phyloP scores from a whole-genome alignment of 2,888 invertebrate species.

The Chrysolina oricalcia region DNA sequence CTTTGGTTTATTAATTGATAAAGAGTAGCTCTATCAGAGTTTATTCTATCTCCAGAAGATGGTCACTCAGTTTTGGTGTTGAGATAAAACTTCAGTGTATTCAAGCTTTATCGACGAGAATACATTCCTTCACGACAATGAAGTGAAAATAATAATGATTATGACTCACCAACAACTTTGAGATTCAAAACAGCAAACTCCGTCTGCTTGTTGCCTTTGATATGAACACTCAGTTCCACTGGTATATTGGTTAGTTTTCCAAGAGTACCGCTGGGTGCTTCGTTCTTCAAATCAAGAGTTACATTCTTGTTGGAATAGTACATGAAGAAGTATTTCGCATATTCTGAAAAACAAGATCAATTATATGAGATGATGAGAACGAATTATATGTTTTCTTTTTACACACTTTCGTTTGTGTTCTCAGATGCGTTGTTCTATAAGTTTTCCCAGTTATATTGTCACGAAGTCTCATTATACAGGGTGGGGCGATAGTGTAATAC shows the following conservation, averaged over 20 bases:
- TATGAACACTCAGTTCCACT: constrained; percentile 26
- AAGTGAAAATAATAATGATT: background rate
- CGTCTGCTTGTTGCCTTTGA: constrained; percentile 17
- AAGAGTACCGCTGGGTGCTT: constrained; percentile 16
- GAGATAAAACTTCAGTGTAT: no score
- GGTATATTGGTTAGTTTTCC: constrained; percentile 13
- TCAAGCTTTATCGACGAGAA: no score
- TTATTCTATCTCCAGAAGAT: no score
- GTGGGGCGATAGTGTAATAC: no score
- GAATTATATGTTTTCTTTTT: background rate
- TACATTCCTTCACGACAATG: no score
- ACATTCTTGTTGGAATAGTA: constrained; percentile 40
- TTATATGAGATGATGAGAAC: background rate
- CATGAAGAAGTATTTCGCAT: constrained; percentile 37
- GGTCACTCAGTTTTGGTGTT: no score
- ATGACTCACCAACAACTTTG: constrained; percentile 33
- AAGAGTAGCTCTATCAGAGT: no score
- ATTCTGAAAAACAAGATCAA: constrained; percentile 38
- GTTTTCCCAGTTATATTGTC: no score
- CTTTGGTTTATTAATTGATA: no score
- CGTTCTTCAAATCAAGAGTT: constrained; percentile 4
- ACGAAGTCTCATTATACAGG: no score
- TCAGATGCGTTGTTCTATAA: no score
- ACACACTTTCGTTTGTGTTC: no score
- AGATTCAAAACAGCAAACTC: constrained; percentile 41